These are phyloP conservation scores for Tympanoctomys barrerae DNA, from an alignment of 2,797 vertebrate species.

Conservation along the genomic window DNA sequence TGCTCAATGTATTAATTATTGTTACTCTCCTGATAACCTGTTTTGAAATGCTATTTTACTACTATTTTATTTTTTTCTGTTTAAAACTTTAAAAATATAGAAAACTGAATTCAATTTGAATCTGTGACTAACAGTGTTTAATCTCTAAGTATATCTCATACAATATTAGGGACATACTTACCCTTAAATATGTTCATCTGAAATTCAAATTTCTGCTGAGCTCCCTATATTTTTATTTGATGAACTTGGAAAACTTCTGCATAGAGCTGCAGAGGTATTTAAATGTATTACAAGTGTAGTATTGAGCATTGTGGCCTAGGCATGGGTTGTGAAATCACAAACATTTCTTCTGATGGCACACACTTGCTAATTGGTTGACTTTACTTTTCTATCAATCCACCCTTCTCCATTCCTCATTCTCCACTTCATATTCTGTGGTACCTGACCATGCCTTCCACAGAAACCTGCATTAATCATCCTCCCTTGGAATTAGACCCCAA, in stretches of 20 bases:
- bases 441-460: neutral
- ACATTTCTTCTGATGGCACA: neutral
- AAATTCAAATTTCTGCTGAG: constrained; percentile 30
- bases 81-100: neutral
- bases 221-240: neutral
- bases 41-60: too few relatives aligned
- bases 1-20: too few relatives aligned
- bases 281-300: neutral
- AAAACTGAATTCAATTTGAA: neutral
- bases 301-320: neutral
- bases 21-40: too few relatives aligned
- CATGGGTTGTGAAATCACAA: neutral
- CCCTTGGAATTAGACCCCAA: neutral
- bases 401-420: neutral
- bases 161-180: neutral
- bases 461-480: neutral
- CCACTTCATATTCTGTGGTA: neutral
- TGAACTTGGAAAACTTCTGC: neutral
- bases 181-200: neutral
- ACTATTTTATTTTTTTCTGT: too few relatives aligned
- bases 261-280: neutral
- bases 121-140: neutral
- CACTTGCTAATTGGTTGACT: neutral
- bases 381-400: neutral
- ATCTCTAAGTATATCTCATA: neutral